Base-by-base conservation (phyloP, 2,888 invertebrate species). In the Stenurella melanura region DNA sequence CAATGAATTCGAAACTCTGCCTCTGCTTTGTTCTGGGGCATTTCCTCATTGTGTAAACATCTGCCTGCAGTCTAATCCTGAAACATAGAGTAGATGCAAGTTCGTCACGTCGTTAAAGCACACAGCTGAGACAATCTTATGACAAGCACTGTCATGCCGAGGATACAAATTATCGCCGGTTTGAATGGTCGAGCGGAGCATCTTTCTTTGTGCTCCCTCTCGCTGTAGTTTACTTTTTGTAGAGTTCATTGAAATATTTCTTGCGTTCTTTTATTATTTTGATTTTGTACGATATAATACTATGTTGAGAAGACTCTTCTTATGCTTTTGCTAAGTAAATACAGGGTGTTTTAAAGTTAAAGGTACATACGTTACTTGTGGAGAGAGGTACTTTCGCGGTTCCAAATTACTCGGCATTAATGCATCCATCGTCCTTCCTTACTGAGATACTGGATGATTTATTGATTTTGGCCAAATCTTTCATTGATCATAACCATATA, bases 1-100 rank as follows among this genome's bases (percentile, higher is more conserved):
- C 77, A 79, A 77, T 72, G 83, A 82, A 83, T 82, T 82, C 68
- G 74, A 38, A 30, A 17, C 19, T 19, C 42, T 12, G 66, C 73
- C 19, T 19, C 42, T 12, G 66, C 73, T 42, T 71, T 63, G 71
- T 71, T 42, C 61, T 18, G n/a, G 19, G 2, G 54, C 30, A 18
- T 19, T 60, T 18, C 21, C 61, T 72, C 64, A 73, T 82, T 80
- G 73, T 81, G 80, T 80, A 82, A 81, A 81, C 82, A 82, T 75
- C 80, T 78, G 78, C 76, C 79, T 77, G 73, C 75, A 73, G 69
- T 72, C 69, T 80, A 82, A 80, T 82, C 82, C 80, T 26, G 71
- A n/a, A 54, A 66, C 68, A 69, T 38, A n/a, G 64, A 50, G 50
- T 17, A 34, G 42, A 19, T 63, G 63, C 63, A 63, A 26, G 72